Evolutionary conservation across 2,797 vertebrate species (phyloP), one percentile per base, ranked within the genome.

Genomic region (Halcyon leucocephala): DNA sequence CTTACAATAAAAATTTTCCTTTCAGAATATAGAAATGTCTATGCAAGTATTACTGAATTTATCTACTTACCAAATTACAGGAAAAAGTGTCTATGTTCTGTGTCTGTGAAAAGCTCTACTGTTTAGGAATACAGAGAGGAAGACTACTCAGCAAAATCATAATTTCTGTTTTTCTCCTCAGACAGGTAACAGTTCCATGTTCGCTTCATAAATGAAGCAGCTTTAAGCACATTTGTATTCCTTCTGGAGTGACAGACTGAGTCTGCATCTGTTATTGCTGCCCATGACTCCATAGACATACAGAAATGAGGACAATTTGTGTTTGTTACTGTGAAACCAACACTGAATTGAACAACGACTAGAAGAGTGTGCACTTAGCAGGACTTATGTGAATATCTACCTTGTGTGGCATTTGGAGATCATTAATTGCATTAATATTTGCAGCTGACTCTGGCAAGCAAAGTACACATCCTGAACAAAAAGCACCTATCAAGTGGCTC

Each of bases 121-220:
- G 12, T 72, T 85, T 29, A 71, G 39, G 37, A 85, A 80, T 25
- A 78, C 24, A 51, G 74, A 88, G 62, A 89, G 29, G 21, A 33
- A 88, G 73, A 57, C 28, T 83, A 91, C 82, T 44, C 35, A 77
- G 58, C 35, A 78, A 93, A 33, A 48, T 79, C 33, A 42, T 90
- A 82, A 93, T 87, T 62, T 87, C 49, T 91, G 39, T 92, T 77
- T 91, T 92, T 97, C 87, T 91, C 51, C 86, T 94, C 93, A 98
- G 97, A 97, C 94, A 97, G 98, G 98, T 98, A 98, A 98, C 98
- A 98, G 98, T 98, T 96, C 97, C 96, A 97, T 98, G 97, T 98
- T 98, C 79, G 98, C 98, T 98, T 98, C 98, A 98, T 98, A 98
- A 98, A 98, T 98, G 98, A 98, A 98, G 98, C 97, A 97, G 97